phyloP scores from a whole-genome alignment of 1,140 invertebrate genomes.

The Periplaneta americana region DNA sequence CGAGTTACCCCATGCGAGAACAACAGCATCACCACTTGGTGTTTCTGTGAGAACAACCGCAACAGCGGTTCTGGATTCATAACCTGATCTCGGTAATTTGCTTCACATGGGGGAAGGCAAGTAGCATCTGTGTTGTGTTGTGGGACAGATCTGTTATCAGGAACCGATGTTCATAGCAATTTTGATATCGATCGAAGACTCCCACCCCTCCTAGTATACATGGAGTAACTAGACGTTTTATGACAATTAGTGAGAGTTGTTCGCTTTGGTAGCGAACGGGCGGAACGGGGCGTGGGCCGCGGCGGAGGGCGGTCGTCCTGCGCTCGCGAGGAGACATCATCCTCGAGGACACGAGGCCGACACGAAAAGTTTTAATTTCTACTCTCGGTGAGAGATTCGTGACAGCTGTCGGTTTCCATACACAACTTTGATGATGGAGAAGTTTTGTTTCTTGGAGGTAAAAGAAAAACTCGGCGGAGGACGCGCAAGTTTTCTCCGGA shows the following conservation, averaged over 20 bases:
- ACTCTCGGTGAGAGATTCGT: background rate
- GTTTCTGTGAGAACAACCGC: slow-evolving; percentile 17
- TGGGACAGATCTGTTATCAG: background rate
- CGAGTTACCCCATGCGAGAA: slow-evolving; percentile 21
- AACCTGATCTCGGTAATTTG: background rate
- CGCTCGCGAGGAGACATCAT: background rate
- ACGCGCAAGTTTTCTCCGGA: background rate
- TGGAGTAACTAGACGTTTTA: background rate
- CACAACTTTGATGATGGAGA: slow-evolving; percentile 12
- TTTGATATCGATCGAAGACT: background rate
- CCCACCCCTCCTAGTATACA: background rate
- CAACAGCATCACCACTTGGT: slow-evolving; percentile 20
- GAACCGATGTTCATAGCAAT: background rate
- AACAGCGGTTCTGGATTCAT: background rate
- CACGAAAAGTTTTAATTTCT: background rate
- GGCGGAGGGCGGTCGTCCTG: background rate
- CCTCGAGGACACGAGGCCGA: background rate
- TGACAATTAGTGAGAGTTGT: slow-evolving; percentile 9
- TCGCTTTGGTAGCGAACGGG: background rate
- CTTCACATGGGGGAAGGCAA: background rate
- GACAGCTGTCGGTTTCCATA: slow-evolving; percentile 2
- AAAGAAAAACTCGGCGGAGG: slow-evolving; percentile 7
- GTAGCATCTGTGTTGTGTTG: background rate
- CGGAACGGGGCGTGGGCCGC: too few relatives aligned
- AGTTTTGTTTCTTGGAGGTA: slow-evolving; percentile 21